Conservation (phyloP, 2,113 vertebrate genomes). For the Gobius niger region DNA sequence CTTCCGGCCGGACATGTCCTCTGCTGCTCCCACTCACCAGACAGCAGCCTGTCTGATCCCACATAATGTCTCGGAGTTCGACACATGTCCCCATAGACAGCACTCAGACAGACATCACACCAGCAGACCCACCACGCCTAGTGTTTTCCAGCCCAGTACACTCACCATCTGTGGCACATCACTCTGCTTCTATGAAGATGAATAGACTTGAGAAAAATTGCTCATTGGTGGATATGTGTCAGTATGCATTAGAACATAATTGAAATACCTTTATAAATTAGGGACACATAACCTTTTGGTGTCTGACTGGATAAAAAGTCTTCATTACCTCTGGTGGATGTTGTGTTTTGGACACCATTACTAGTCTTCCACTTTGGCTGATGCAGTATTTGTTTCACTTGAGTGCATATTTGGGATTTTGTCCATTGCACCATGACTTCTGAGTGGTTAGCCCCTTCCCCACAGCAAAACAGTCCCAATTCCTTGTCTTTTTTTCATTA, state of each 20-base stretch:
- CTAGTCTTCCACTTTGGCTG: no score
- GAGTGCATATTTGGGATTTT: no score
- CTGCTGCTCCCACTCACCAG: slow-evolving; percentile 2
- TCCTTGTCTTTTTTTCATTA: no score
- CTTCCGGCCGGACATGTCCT: neutral
- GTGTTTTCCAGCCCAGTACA: slow-evolving; percentile 47
- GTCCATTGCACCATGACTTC: no score
- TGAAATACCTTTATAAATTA: slow-evolving; percentile 8
- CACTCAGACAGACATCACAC: slow-evolving; percentile 40
- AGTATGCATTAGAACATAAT: slow-evolving; percentile 9
- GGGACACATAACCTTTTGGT: slow-evolving; percentile 9
- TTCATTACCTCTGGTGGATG: neutral
- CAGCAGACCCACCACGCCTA: slow-evolving; percentile 30
- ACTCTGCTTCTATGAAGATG: slow-evolving; percentile 19
- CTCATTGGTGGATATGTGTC: slow-evolving; percentile 17
- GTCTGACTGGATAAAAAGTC: neutral
- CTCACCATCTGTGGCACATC: slow-evolving; percentile 50
- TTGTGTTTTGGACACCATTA: no score
- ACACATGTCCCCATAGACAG: slow-evolving; percentile 28
- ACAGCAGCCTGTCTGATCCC: neutral
- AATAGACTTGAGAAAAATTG: slow-evolving; percentile 23
- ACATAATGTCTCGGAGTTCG: slow-evolving; percentile 7
- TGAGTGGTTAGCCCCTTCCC: no score
- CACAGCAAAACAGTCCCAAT: no score
- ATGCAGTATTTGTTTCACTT: no score